Evolutionary conservation across 2,113 vertebrate species (phyloP), one percentile per base, ranked within the genome.

Genomic region (Gasterosteus aculeatus): DNA sequence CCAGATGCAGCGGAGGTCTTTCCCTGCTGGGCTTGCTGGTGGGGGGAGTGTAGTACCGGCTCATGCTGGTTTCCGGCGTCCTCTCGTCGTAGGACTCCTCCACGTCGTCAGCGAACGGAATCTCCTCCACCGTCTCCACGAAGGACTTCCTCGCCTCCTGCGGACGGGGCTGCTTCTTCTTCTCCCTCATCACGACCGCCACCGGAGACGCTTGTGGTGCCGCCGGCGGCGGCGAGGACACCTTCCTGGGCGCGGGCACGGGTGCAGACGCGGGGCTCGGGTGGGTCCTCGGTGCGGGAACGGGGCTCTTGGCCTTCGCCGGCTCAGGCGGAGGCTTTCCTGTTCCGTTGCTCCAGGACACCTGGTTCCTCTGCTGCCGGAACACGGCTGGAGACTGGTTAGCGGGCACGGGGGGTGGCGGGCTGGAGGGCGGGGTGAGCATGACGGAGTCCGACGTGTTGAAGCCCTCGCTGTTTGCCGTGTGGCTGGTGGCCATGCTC

Each of bases 391-490:
- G 97, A 44, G 98, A 97, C 91, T 99, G 96, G 1, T 95, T 93
- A 8, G 92, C 93, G 35, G 97, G 97, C 3, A 97, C 98, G 0
- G 98, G 97, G 0, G 96, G 97, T 0, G 97, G 98, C 0, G 98
- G 98, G 85, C 97, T 99, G 11, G 98, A 98, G 0, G 98, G 98
- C 0, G 98, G 98, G 0, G 98, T 99, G 42, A 99, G 95, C 97
- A 99, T 96, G 65, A 96, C 92, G 3, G 96, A 98, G 82, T 98
- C 97, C 0, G 97, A 98, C 8, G 95, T 26, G 22, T 26, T 26
- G 22, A 26, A 26, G 22, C 22, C 22, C 22, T 26, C 96, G 53
- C 96, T 96, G 77, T 94, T 95, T 19, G 88, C 91, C 0, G 94
- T 96, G 72, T 92, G 95, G 87, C 95, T 97, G 3, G 95, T 95